Evolutionary conservation across 2,113 vertebrate genomes (phyloP), one percentile per base, ranked within the genome.

Genomic region (Malurus melanocephalus): DNA sequence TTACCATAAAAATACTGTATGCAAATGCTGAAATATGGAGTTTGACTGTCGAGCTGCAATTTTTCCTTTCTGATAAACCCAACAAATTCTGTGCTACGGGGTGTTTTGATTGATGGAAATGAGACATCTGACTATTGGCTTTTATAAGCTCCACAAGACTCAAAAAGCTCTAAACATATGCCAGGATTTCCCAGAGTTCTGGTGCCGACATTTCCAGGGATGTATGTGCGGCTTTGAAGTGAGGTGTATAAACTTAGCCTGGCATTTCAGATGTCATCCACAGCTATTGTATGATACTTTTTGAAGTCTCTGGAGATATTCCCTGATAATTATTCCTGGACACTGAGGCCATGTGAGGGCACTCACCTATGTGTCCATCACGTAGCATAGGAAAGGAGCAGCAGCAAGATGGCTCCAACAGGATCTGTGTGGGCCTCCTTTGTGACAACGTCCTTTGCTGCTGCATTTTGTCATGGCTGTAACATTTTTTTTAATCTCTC

Each of bases 81-180:
- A 43, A 7, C 55, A 79, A 55, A 40, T 55, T 45, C 59, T 46
- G 49, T 46, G 59, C 85, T 28, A 15, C 0, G 0, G 49, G 67
- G 4, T 16, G 48, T 45, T 71, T 88, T 77, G 78, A 80, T 27
- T 83, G 86, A 80, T 94, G 90, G 65, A 72, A 57, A 22, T 11
- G 68, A 73, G 65, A 77, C 48, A 17, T 72, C 49, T 32, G 49
- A 53, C 60, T 90, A 5, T 79, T 71, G 87, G 33, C 59, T 93
- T 94, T 82, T 79, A 72, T 91, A 89, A 91, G 43, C 88, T 80
- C 66, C 38, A 9, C 38, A 56, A 64, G 87, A 81, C 52, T 89
- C 88, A 53, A 75, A 83, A 93, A 87, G 53, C 75, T 91, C 57
- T 27, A 72, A 94, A 92, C 79, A 78, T 88, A 73, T 95, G 87